Conservation (phyloP, 2,113 vertebrate genomes). For the Rostratula benghalensis region DNA sequence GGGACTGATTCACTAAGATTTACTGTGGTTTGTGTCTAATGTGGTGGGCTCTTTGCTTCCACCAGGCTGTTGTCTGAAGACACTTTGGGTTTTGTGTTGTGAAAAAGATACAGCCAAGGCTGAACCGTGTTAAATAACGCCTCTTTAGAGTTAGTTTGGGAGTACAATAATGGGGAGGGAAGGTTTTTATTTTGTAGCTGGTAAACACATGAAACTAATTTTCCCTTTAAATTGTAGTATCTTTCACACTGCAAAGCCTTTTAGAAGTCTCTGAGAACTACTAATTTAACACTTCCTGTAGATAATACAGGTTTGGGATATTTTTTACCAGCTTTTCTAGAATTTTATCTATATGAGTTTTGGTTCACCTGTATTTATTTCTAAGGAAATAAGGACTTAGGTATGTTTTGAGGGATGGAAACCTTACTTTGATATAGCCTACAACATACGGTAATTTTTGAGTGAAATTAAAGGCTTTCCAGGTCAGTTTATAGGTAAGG, state of each 20-base stretch:
- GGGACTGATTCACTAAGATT: neutral
- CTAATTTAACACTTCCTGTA: neutral
- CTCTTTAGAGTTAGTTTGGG: neutral
- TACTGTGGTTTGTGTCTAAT: neutral
- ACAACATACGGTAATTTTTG: neutral
- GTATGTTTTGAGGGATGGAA: neutral
- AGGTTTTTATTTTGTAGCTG: neutral
- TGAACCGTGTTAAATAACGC: neutral
- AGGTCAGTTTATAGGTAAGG: neutral
- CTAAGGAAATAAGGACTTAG: neutral
- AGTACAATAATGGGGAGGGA: neutral
- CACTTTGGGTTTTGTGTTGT: neutral
- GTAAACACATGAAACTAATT: neutral
- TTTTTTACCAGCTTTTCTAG: neutral
- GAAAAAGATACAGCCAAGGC: neutral
- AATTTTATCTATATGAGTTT: neutral
- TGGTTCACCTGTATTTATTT: neutral
- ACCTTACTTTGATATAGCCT: neutral
- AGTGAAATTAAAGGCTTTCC: neutral
- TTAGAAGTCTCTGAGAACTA: neutral
- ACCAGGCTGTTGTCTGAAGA: fast-evolving
- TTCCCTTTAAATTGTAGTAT: neutral
- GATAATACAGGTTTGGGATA: neutral
- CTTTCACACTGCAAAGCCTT: neutral
- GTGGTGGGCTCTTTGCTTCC: neutral